Evolutionary conservation across 37 sponge, comb jelly and placozoan genomes (phyloP).

Genomic region (Hormiphora californensis): DNA sequence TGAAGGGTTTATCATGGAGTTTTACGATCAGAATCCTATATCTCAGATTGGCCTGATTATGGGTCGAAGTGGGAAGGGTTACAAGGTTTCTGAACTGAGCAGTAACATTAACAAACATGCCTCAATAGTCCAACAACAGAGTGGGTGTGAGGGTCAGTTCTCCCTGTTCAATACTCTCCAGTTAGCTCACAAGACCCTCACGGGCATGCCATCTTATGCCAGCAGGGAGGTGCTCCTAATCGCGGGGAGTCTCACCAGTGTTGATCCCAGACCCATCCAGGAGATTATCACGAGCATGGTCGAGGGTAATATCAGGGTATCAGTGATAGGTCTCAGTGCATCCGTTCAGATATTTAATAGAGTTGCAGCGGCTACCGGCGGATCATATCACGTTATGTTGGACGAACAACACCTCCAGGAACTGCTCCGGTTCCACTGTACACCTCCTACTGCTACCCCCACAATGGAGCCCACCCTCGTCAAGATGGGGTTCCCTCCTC

Average conservation of each 20-base stretch:
- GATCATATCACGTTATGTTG: constrained; percentile 67
- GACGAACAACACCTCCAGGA: constrained; percentile 86
- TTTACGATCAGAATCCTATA: constrained; percentile 89
- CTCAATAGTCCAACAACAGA: neutral
- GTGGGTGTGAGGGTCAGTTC: constrained; percentile 60
- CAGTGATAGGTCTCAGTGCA: constrained; percentile 82
- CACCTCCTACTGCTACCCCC: constrained; percentile 77
- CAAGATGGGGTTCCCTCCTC: constrained; percentile 46
- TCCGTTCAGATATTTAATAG: constrained; percentile 78
- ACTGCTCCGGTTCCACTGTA: constrained; percentile 65
- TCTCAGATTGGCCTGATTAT: constrained; percentile 87
- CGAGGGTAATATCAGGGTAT: constrained; percentile 65
- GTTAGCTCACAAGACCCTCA: constrained; percentile 56
- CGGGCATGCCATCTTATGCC: constrained; percentile 71
- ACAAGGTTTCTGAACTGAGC: constrained; percentile 69
- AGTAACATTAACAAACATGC: constrained; percentile 59
- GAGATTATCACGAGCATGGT: constrained; percentile 57
- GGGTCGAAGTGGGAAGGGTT: constrained; percentile 70
- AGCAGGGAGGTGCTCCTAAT: constrained; percentile 82
- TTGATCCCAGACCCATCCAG: constrained; percentile 90
- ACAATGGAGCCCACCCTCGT: constrained; percentile 43
- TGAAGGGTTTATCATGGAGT: constrained; percentile 73
- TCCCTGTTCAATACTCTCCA: constrained; percentile 68
- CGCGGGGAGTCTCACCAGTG: constrained; percentile 74
- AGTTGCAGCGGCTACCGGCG: constrained; percentile 71